Base-by-base conservation (phyloP, 2,797 vertebrate species). In the Gastrophryne carolinensis region DNA sequence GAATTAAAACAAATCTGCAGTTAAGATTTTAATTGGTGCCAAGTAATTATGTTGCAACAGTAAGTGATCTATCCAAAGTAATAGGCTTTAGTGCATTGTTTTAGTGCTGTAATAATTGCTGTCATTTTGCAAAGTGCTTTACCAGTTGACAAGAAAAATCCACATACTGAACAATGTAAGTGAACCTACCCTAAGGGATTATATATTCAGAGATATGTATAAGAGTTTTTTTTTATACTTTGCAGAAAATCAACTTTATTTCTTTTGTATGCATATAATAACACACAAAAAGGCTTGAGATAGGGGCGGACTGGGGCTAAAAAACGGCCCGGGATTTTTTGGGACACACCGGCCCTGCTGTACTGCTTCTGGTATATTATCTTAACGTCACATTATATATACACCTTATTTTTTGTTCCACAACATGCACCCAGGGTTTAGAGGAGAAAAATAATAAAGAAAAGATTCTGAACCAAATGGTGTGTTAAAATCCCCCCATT, bases 11-110 rank as follows among this genome's bases (percentile, higher is more conserved):
- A 13, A 15, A 26, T 81, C 80, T 79, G 75, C 29, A 82, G 80
- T 82, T 74, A 81, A 76, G 67, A 71, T 66, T 78, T 84, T 89
- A 84, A 86, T 83, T 81, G 84, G 80, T 76, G 75, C 79, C 80
- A 83, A 85, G 81, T 86, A 85, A 86, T 84, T 82, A 85, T 81
- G 80, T 80, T 81, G 81, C 83, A 83, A 86, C 75, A 53, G 60
- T 82, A 72, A 82, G 77, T 77, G 84, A 87, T 81, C 79, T 81
- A 80, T 83, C 80, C 74, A 62, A 79, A 84, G 81, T 81, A 81
- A 71, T 72, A 72, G 80, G 80, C 82, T 80, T 82, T 34, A 63
- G 80, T 75, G 79, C 77, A 81, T 80, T 73, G 76, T 78, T 79
- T 86, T 80, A 81, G 61, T 77, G 81, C 71, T 81, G 41, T 73